Evolutionary conservation across 2,888 invertebrate species (phyloP).

Genomic region (Chorisops tibialis): DNA sequence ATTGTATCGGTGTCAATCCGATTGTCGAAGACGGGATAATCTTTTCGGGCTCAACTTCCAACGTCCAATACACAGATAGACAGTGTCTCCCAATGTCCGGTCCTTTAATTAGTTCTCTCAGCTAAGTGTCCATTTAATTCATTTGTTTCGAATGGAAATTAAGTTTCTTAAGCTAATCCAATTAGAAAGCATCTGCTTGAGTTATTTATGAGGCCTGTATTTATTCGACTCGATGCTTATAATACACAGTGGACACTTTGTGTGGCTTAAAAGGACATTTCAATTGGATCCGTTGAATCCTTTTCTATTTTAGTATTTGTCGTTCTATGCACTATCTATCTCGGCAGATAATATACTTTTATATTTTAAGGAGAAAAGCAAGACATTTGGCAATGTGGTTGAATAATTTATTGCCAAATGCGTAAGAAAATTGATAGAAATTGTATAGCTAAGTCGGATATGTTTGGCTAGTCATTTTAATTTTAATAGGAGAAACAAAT

Average conservation of each 20-base stretch:
- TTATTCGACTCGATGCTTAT: neutral
- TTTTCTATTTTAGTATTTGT: neutral
- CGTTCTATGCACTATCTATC: neutral
- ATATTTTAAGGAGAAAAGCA: slow-evolving; percentile 1
- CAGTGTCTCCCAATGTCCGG: slow-evolving; percentile 7
- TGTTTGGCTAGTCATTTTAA: neutral
- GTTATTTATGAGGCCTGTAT: slow-evolving; percentile 25
- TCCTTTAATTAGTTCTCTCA: slow-evolving; percentile 26
- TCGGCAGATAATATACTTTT: neutral
- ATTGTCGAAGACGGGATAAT: slow-evolving; percentile 25
- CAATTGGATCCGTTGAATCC: slow-evolving; percentile 6
- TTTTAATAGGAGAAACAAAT: no score
- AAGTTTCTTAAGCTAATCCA: slow-evolving; percentile 29
- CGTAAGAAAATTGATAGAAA: neutral
- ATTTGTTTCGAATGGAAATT: slow-evolving; percentile 25
- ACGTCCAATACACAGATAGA: slow-evolving; percentile 8
- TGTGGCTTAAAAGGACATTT: slow-evolving; percentile 23
- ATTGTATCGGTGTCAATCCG: slow-evolving; percentile 22
- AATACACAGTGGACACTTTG: neutral
- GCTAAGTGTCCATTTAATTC: slow-evolving; percentile 27
- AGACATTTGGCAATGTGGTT: slow-evolving; percentile 21
- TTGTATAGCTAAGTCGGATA: neutral
- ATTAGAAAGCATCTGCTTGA: slow-evolving; percentile 30
- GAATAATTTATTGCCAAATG: slow-evolving; percentile 18
- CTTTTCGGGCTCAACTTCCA: slow-evolving; percentile 16